phyloP scores from a whole-genome alignment of 2,888 invertebrate genomes.

The Branchellion lobata region DNA sequence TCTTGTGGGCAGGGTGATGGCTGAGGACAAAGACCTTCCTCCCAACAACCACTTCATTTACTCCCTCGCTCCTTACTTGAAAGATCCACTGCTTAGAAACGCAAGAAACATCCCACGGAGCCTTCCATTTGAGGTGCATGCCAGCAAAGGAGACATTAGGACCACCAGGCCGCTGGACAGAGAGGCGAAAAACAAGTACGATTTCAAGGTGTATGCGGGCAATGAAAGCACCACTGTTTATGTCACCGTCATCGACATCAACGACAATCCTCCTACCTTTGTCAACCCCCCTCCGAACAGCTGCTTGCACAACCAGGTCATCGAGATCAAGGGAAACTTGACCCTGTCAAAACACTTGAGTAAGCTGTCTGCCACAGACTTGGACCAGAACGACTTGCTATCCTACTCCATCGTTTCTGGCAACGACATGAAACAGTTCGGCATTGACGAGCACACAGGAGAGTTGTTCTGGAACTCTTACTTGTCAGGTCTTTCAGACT shows the following conservation, averaged over 20 bases:
- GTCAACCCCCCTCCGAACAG: constrained; percentile 8
- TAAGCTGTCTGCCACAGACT: constrained; percentile 9
- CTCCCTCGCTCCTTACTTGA: background rate
- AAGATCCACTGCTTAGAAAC: background rate
- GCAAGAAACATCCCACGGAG: background rate
- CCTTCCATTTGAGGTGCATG: constrained; percentile 25
- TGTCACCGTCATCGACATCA: constrained; percentile 32
- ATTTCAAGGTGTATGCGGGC: constrained; percentile 35
- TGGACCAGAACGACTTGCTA: background rate
- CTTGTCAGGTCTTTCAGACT: background rate
- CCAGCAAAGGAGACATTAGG: constrained; percentile 10
- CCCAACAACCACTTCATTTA: constrained; percentile 23
- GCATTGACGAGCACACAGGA: constrained; percentile 6
- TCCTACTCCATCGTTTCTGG: constrained; percentile 13
- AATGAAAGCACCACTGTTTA: constrained; percentile 36
- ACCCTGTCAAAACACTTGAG: constrained; percentile 10
- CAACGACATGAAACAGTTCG: constrained; percentile 26
- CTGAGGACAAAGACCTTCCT: constrained; percentile 31
- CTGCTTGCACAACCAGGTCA: background rate
- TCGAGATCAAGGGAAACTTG: constrained; percentile 19
- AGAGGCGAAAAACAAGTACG: constrained; percentile 35
- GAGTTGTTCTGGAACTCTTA: constrained; percentile 40
- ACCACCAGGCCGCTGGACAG: constrained; percentile 37
- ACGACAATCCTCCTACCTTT: constrained; percentile 42
- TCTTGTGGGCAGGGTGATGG: constrained; percentile 27